These are phyloP conservation scores for Drosophila basisetae DNA, from an alignment of 2,888 invertebrate species.

Conservation along the genomic window DNA sequence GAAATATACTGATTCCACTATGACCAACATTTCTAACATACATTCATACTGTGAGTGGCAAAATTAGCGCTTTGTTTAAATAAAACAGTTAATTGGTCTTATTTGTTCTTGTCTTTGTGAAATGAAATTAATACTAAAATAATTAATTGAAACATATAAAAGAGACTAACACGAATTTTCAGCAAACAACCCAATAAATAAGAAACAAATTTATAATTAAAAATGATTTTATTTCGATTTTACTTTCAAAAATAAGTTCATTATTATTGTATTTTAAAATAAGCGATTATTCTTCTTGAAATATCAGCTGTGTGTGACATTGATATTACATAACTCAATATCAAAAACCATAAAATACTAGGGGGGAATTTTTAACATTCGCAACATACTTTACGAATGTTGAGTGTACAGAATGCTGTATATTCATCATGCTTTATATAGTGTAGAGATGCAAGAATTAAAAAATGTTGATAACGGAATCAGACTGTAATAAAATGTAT, in stretches of 20 bases:
- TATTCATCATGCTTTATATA: too few species aligned
- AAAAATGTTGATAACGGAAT: background rate
- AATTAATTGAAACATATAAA: background rate
- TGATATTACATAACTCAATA: background rate
- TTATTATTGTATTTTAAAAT: background rate
- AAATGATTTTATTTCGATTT: background rate
- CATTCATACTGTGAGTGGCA: too few species aligned
- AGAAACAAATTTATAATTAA: background rate
- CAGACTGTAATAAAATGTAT: background rate
- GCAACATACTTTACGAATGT: background rate
- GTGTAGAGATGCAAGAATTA: background rate
- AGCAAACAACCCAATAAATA: background rate
- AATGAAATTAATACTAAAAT: background rate
- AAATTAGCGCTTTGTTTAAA: too few species aligned
- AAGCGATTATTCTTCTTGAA: rapidly evolving
- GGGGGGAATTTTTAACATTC: background rate
- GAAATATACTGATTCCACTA: background rate
- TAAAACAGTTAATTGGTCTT: too few species aligned
- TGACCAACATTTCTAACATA: background rate
- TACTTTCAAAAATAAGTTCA: background rate
- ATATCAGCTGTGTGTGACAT: background rate
- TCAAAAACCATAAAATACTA: background rate
- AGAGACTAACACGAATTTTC: background rate
- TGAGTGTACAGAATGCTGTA: background rate
- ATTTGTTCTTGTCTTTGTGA: too few species aligned